Evolutionary conservation across 2,113 vertebrate genomes (phyloP).

Genomic region (Kryptolebias marmoratus): DNA sequence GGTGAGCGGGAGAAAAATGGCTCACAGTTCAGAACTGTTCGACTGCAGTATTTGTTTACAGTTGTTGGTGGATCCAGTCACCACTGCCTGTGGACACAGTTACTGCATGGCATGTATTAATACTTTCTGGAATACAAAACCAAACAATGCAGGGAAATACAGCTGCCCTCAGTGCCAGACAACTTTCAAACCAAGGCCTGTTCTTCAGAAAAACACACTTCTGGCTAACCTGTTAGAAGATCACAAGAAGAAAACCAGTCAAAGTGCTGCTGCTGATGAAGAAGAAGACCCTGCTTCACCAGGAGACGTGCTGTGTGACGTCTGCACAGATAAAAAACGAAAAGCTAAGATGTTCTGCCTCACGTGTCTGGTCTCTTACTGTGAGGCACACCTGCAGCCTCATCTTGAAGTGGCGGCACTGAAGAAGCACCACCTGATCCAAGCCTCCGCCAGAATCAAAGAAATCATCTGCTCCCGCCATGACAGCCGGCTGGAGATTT

Average conservation of each 20-base stretch:
- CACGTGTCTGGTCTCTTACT: constrained; percentile 55
- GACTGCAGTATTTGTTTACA: constrained; percentile 58
- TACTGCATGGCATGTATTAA: constrained; percentile 59
- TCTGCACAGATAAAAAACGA: constrained; percentile 39
- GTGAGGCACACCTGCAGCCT: constrained; percentile 48
- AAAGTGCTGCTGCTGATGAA: neutral
- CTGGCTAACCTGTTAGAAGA: constrained; percentile 46
- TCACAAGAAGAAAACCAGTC: neutral
- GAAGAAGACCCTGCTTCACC: neutral
- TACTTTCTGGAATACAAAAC: constrained; percentile 40
- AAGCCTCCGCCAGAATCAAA: constrained; percentile 25
- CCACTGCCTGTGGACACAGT: constrained; percentile 57
- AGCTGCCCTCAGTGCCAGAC: constrained; percentile 64
- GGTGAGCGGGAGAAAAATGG: constrained; percentile 37
- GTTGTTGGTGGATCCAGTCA: constrained; percentile 49
- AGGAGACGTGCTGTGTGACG: constrained; percentile 52
- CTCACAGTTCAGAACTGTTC: neutral
- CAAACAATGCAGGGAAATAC: neutral
- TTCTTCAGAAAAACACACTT: constrained; percentile 49
- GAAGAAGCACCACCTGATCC: constrained; percentile 50
- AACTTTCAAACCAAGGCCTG: constrained; percentile 44
- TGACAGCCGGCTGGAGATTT: constrained; percentile 50
- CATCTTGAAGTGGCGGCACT: constrained; percentile 38
- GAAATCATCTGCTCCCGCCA: constrained; percentile 51
- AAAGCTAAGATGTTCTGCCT: constrained; percentile 56